Evolutionary conservation across 2,113 vertebrate species (phyloP), one percentile per base, ranked within the genome.

Genomic region (Anser cygnoides): DNA sequence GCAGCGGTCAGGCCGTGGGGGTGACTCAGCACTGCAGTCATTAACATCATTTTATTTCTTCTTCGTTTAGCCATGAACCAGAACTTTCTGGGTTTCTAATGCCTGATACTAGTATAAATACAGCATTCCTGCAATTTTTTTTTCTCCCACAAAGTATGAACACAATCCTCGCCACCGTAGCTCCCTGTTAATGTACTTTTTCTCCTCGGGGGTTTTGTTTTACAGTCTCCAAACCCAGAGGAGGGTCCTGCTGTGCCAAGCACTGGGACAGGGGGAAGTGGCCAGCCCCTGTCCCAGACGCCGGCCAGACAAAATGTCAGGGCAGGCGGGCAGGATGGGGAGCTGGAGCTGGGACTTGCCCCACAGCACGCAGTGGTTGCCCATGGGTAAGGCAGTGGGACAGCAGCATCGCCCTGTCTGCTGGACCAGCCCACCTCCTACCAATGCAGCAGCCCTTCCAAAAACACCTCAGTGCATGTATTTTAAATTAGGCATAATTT

Each of bases 51-150:
- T 84, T 91, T 83, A 23, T 58, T 93, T 94, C 72, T 73, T 86
- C 85, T 63, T 87, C 67, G 11, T 59, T 70, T 87, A 94, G 71
- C 25, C 37, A 76, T 37, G 1, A 82, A 5, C 0, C 1, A 87
- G 73, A 94, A 35, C n/a, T 55, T 91, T 87, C 67, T 74, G 50
- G 41, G 37, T 50, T 96, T 78, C 13, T 39, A 84, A 84, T 19
- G 62, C 14, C n/a, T 20, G 39, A 5, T 35, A 74, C 31, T 49
- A 78, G 43, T 44, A 89, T 59, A 89, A 92, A 92, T 58, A 94
- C 21, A 41, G 37, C 62, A 82, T 44, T 75, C 58, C n/a, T 66
- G 14, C 29, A 25, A 18, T 82, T 80, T 81, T 90, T 58, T 75
- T 79, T 70, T 72, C 84, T 81, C 46, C 55, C 18, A 18, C 6